Evolutionary conservation across 2,888 invertebrate species (phyloP).

Genomic region (Drosophila colorata): DNA sequence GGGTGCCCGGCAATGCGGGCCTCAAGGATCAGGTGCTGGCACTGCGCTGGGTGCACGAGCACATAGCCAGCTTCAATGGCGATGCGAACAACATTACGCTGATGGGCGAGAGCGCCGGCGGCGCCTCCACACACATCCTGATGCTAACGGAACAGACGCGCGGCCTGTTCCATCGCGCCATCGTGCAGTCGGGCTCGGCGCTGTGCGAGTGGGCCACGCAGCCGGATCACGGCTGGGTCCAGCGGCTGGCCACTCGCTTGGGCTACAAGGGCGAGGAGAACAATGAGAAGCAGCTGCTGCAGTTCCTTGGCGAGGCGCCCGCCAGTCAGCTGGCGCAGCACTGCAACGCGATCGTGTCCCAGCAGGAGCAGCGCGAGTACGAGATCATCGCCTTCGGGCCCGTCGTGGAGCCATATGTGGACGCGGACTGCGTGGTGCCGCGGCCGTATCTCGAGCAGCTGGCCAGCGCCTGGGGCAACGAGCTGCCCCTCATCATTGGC

Average conservation of each 20-base stretch:
- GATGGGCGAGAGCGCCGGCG: constrained; percentile 87
- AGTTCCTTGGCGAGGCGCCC: constrained; percentile 43
- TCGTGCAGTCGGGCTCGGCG: constrained; percentile 81
- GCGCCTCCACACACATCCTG: constrained; percentile 85
- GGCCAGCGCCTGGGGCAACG: constrained; percentile 81
- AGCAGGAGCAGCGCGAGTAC: constrained; percentile 74
- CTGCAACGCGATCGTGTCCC: constrained; percentile 69
- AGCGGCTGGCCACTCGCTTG: constrained; percentile 44
- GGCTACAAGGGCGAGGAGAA: constrained; percentile 43
- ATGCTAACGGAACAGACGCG: constrained; percentile 85
- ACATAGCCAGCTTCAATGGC: constrained; percentile 86
- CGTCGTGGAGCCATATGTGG: constrained; percentile 79
- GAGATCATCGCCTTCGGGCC: constrained; percentile 81
- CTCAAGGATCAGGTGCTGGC: constrained; percentile 86
- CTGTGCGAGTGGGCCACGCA: constrained; percentile 62
- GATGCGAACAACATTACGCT: constrained; percentile 86
- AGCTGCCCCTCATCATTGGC: constrained; percentile 82
- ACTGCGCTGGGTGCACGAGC: constrained; percentile 86
- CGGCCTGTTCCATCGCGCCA: constrained; percentile 83
- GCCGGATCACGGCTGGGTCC: constrained; percentile 42
- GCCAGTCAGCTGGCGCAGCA: constrained; percentile 57
- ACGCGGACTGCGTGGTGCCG: constrained; percentile 79
- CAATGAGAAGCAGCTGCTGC: constrained; percentile 50
- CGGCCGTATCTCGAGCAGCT: constrained; percentile 75
- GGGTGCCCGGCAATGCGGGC: constrained; percentile 86